A percentile compares a stretch with the other conserved stretches of the same genome.
These are phyloP conservation scores for Apodemia duryi DNA, from an alignment of 2,888 invertebrate genomes.

Conservation along the genomic window DNA sequence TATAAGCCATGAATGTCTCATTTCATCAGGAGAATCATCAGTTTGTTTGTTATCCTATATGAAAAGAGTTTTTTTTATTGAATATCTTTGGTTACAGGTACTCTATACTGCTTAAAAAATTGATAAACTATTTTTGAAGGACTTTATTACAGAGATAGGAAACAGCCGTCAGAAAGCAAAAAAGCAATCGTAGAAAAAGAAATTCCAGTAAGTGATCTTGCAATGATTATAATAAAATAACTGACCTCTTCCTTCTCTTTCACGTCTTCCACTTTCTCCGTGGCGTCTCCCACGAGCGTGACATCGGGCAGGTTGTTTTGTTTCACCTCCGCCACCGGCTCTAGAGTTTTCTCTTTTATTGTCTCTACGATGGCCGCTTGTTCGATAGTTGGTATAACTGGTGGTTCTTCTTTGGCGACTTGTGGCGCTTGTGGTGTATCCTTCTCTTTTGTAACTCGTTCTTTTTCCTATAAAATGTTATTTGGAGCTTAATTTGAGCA, in stretches of 20 bases:
- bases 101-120: too few relatives aligned
- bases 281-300: constrained; percentile 54
- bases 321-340: constrained; percentile 26
- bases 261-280: constrained; percentile 48
- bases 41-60: too few relatives aligned
- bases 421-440: constrained; percentile 31
- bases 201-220: too few relatives aligned
- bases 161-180: too few relatives aligned
- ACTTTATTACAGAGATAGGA: too few relatives aligned
- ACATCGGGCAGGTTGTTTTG: constrained; percentile 58
- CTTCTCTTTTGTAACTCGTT: constrained; percentile 45
- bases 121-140: too few relatives aligned
- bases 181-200: too few relatives aligned
- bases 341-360: constrained; percentile 15
- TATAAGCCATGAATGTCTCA: too few relatives aligned
- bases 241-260: constrained; percentile 42
- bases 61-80: too few relatives aligned
- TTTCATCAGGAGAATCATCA: too few relatives aligned
- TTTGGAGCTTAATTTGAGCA: too few relatives aligned
- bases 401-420: constrained; percentile 22
- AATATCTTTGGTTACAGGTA: too few relatives aligned
- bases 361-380: constrained; percentile 17
- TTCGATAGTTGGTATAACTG: constrained; percentile 20
- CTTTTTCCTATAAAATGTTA: constrained; percentile 49
- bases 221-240: not conserved